Evolutionary conservation across 2,113 vertebrate species (phyloP), one percentile per base, ranked within the genome.

Genomic region (Nibea coibor): DNA sequence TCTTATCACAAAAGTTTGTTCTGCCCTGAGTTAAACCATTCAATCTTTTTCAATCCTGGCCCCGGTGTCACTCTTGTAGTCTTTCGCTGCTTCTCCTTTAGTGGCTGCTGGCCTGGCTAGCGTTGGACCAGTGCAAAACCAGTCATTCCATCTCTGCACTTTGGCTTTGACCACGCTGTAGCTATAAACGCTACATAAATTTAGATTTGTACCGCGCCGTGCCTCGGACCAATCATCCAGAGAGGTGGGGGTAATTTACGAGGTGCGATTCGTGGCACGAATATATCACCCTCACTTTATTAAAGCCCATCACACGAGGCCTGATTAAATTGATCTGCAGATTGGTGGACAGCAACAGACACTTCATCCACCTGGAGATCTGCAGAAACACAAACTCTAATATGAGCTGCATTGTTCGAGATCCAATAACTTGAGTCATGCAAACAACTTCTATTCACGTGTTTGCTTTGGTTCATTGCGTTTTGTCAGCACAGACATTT

Each of bases 101-200:
- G 51, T 57, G 47, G 50, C 78, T 35, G 51, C 71, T 80, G 72
- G n/a, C 80, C 64, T 10, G 43, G 26, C 47, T 22, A 20, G 9
- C 0, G 62, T 61, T 47, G 28, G 31, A 4, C 57, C 54, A 26
- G 62, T 73, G 75, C 85, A 89, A 20, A 90, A 93, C 94, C 78
- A 88, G 78, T 91, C 75, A n/a, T 87, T 87, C 88, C 28, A 76
- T 87, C 91, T 94, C 84, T 86, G 88, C 88, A 76, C 64, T 76
- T 71, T 80, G 80, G 43, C 89, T 92, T 71, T 57, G 54, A 66
- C 45, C 68, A 72, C 58, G 80, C 81, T 14, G 65, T 42, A 80
- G 86, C 86, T 88, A 59, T 89, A 84, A 93, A 87, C 19, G 77
- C 45, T 43, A 83, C 87, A 87, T 95, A 93, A 95, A 95, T 95